Base-by-base conservation (phyloP, 2,888 invertebrate species). In the Agapostemon virescens region DNA sequence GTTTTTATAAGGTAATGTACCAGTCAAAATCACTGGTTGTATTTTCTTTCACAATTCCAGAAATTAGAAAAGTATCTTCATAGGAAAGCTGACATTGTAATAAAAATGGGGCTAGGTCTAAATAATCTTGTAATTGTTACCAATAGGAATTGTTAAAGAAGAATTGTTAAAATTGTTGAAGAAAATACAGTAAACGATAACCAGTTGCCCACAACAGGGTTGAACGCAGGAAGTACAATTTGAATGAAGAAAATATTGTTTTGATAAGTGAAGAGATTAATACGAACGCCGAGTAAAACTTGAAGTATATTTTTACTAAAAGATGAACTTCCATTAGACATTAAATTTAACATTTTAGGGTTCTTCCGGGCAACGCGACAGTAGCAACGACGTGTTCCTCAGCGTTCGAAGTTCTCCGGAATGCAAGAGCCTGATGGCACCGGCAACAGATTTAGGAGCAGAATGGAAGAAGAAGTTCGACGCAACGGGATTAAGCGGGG, bases 341-440 rank as follows among this genome's bases (percentile, higher is more conserved):
- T 15, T 20, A 0, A 49, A 67, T 38, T 33, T 5, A 9, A 30
- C 23, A 17, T 66, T 74, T 71, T 58, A 92, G 90, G 87, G 85
- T 74, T 87, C 89, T n/a, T 81, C 86, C 42, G 87, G 87, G 49
- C 90, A 89, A 81, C 88, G 89, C 30, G 90, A 90, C 64, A 90
- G 88, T 70, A 90, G 88, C 74, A 91, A 90, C 84, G 92, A 92
- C 75, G 90, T 91, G 36, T 90, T 91, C 72, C 88, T 91, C 30
- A 92, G 92, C 79, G 89, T 92, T 17, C 88, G 90, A 82, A 92
- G 89, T 86, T 92, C 92, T 13, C 91, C 92, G 11, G 92, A 92
- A 69, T 91, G 91, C 83, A 91, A 89, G 85, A 88, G 90, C 23
- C 84, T 92, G 5, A 92, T 92, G 92, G 90, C 91, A 61, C 92